Evolutionary conservation across 2,113 vertebrate species (phyloP).

Genomic region (Apistogramma diplotaenia): DNA sequence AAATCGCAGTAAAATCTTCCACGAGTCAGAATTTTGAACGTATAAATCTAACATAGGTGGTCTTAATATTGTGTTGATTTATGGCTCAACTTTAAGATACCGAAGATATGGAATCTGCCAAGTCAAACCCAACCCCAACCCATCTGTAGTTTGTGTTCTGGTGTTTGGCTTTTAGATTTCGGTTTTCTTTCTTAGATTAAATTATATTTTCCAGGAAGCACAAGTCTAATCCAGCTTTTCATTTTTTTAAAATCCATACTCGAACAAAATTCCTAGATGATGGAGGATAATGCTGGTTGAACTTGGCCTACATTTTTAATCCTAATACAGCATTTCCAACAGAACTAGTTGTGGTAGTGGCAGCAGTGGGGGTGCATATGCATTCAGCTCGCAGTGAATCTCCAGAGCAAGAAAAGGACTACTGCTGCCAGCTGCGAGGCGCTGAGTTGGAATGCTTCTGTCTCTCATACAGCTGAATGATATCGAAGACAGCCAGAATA

Average conservation of each 20-base stretch:
- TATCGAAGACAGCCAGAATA: neutral
- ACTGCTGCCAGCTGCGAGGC: neutral
- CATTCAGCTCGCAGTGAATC: neutral
- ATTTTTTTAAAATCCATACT: neutral
- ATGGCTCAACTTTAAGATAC: neutral
- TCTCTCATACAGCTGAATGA: neutral
- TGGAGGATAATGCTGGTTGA: neutral
- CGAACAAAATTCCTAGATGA: neutral
- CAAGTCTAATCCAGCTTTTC: neutral
- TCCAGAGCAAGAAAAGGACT: neutral
- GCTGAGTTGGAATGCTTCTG: neutral
- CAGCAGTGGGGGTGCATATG: neutral
- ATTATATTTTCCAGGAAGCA: neutral
- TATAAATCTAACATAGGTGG: neutral
- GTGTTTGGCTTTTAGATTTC: neutral
- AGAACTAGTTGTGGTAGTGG: neutral
- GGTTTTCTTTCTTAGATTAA: neutral
- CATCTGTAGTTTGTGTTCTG: neutral
- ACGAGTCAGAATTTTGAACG: neutral
- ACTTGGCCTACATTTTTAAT: neutral
- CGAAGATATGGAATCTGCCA: neutral
- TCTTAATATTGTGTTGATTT: neutral
- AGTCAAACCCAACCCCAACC: neutral
- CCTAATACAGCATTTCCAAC: neutral
- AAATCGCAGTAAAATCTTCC: no score